Evolutionary conservation across 2,888 invertebrate genomes (phyloP).

Genomic region (Hololepta plana): DNA sequence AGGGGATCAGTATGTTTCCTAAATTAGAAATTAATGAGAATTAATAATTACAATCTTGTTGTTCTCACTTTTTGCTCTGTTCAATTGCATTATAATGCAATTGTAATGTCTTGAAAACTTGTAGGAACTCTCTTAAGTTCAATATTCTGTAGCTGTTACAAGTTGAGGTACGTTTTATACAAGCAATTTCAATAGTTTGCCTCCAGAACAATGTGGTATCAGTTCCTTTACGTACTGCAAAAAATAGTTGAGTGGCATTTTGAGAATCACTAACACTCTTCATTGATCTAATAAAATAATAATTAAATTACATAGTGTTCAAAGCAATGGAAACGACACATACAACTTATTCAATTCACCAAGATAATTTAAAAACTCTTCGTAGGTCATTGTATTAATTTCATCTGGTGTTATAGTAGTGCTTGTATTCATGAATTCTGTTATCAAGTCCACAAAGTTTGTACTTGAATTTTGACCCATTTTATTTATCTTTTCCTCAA

Average conservation of each 20-base stretch:
- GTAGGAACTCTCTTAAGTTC: constrained; percentile 43
- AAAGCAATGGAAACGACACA: constrained; percentile 16
- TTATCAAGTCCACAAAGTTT: constrained; percentile 1
- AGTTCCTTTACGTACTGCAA: constrained; percentile 44
- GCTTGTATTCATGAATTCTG: constrained; percentile 12
- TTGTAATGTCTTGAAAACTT: constrained; percentile 36
- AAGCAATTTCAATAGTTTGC: constrained; percentile 45
- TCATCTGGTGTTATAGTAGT: constrained; percentile 19
- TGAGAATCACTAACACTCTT: too few relatives aligned
- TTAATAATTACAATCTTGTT: too few relatives aligned
- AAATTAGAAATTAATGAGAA: constrained; percentile 6
- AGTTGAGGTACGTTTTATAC: constrained; percentile 27
- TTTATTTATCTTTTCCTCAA: constrained; percentile 5
- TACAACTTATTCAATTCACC: constrained; percentile 43
- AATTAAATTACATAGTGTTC: constrained; percentile 1
- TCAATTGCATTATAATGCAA: constrained; percentile 26
- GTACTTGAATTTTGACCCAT: constrained; percentile 16
- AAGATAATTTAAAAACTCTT: constrained; percentile 37
- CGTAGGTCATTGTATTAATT: constrained; percentile 29
- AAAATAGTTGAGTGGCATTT: constrained; percentile 43
- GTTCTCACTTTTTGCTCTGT: constrained; percentile 18
- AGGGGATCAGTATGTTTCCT: too few relatives aligned
- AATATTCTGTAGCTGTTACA: constrained; percentile 36
- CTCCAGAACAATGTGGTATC: constrained; percentile 49
- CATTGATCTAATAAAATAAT: constrained; percentile 29